These are phyloP conservation scores for Drosophila persimilis DNA, from an alignment of 1,140 invertebrate genomes.

Conservation along the genomic window DNA sequence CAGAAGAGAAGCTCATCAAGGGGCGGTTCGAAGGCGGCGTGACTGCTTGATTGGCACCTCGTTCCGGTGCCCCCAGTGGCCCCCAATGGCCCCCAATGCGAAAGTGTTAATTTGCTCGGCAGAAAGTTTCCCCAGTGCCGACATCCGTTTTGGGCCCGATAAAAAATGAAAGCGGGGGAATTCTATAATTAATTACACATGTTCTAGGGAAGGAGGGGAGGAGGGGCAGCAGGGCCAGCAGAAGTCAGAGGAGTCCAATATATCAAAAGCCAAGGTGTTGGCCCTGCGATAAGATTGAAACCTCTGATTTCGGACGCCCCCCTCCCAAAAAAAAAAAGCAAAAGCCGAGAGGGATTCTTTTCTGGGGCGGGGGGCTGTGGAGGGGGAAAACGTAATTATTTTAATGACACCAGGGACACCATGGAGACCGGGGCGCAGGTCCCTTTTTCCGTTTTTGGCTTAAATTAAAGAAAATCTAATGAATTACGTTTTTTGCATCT, in stretches of 20 bases:
- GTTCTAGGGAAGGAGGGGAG: slow-evolving; percentile 15
- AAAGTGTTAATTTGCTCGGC: slow-evolving; percentile 45
- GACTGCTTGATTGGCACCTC: slow-evolving; percentile 8
- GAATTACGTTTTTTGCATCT: slow-evolving; percentile 53
- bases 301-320: slow-evolving; percentile 47
- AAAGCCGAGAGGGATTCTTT: background rate
- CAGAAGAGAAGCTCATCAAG: slow-evolving; percentile 8
- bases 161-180: slow-evolving; percentile 16
- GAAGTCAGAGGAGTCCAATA: slow-evolving; percentile 36
- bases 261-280: slow-evolving; percentile 61
- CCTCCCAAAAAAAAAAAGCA: slow-evolving; percentile 5
- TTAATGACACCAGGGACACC: slow-evolving; percentile 61
- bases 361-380: background rate
- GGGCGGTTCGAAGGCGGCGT: background rate
- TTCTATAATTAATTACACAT: slow-evolving; percentile 68
- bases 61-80: background rate
- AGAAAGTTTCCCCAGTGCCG: slow-evolving; percentile 18
- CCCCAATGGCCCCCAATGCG: slow-evolving; percentile 4
- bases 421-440: slow-evolving; percentile 45
- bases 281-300: slow-evolving; percentile 60
- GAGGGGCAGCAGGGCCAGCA: slow-evolving; percentile 2
- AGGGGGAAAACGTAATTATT: slow-evolving; percentile 66
- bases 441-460: background rate
- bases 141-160: slow-evolving; percentile 8
- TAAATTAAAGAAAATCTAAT: slow-evolving; percentile 61